Base-by-base conservation (phyloP, 2,797 vertebrate species). In the Balearica regulorum region DNA sequence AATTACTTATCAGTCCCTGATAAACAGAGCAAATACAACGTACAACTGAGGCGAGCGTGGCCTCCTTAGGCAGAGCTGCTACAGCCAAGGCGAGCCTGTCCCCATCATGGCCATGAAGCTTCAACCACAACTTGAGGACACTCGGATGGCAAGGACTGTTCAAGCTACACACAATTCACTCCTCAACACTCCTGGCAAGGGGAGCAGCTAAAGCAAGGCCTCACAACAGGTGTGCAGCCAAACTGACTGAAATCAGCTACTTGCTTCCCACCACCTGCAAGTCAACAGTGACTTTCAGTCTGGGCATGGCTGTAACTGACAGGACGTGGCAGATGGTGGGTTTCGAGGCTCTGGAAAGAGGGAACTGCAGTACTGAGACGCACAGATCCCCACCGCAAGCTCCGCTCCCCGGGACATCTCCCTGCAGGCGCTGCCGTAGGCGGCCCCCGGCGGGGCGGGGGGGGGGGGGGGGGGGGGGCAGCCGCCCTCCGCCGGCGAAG, bases 301-400 rank as follows among this genome's bases (percentile, higher is more conserved):
- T 3, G 33, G 18, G 8, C 78, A 29, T 2, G 1, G n/a, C 37
- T 16, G 20, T 4, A 43, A 24, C 41, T 7, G 35, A 10, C 35
- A 10, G 12, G 25, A 55, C 9, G 21, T 3, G 1, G 58, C 2
- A 0, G 39, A 6, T 0, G 7, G 31, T 1, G 22, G 26, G 16
- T 13, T 24, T 16, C 12, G 7, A 31, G n/a, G 21, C 53, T 66
- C 46, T 11, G 39, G 12, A 28, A 11, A 33, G 11, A 5, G 5
- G 33, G 9, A 48, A 13, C 48, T 4, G 35, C 26, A 14, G 26
- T 31, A 29, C 29, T 2, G 17, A 39, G 8, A 5, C 8, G 20
- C 39, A 15, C 58, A 8, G n/a, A 28, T 5, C 22, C 11, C 12
- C 13, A 15, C 35, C 11, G 49, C 57, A 11, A 18, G 24, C 20